Evolutionary conservation across 2,113 vertebrate genomes (phyloP), one percentile per base, ranked within the genome.

Genomic region (Nothobranchius furzeri): DNA sequence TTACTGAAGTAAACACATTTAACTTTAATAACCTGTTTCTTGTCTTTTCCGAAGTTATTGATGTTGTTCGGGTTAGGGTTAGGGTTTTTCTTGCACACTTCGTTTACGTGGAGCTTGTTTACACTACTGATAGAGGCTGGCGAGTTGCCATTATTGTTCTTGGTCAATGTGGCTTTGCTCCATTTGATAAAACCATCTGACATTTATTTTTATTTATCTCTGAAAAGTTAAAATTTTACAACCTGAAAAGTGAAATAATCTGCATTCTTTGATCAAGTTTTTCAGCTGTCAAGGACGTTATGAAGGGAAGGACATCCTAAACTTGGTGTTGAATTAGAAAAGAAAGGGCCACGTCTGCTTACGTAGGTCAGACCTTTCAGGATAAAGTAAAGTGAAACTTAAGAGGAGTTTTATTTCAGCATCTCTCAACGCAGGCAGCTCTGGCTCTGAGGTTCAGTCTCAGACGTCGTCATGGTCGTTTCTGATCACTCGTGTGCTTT

Each of bases 381-480:
- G 6, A 2, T 7, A 69, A 73, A 54, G 20, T 69, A 81, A 82
- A 85, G 68, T 73, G 76, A 87, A 82, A 80, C 64, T 56, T 35
- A 48, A 24, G 7, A 15, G 4, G 3, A 1, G 4, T 10, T 45
- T 43, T 24, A 17, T 36, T 3, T 5, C 7, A 14, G 1, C 30
- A 30, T 30, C 30, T 11, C 7, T 8, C 30, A 60, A 46, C 42
- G 14, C 12, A 30, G 30, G 12, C 17, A 63, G 60, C 25, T 42
- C 59, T 49, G 62, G 11, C 37, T 40, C 37, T 40, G 37, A 40
- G 37, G 37, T 7, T 11, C 46, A 36, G 57, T 60, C 13, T 35
- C 15, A 24, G 40, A 50, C 1, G 30, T 30, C 30, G 30, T 30
- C 30, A 20, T 20, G 20, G 30, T 43, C 4, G 17, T 7, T 14